Base-by-base conservation (phyloP, 2,797 vertebrate species). In the Graptemys geographica region DNA sequence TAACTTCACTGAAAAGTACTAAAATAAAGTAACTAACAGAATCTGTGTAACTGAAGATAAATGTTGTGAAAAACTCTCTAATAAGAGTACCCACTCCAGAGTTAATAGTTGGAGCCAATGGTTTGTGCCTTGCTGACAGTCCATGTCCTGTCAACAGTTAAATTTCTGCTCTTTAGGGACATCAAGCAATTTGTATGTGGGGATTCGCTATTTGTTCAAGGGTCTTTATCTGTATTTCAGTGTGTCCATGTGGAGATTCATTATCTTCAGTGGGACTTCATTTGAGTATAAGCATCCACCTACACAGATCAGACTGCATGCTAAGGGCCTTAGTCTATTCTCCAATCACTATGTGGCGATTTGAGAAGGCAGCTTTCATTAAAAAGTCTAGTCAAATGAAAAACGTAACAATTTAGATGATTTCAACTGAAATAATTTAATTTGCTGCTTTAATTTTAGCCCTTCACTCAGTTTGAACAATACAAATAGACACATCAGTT, bases 11-110 rank as follows among this genome's bases (percentile, higher is more conserved):
- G 86, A 79, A 87, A 94, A 92, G 76, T 83, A 92, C 52, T 28
- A 74, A 93, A 96, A 91, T 94, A 91, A 96, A 95, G 82, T 76
- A 96, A 94, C 81, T 92, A 92, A 90, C 76, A 93, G 78, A 76
- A 93, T 89, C 91, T 93, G 81, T 90, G 84, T 69, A 96, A 95
- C 92, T 53, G 74, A 96, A 96, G 96, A 94, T 89, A 97, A 90
- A 96, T 62, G 84, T 88, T 88, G 82, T 27, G 31, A 94, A 96
- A 97, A 88, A 55, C 55, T 84, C 87, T 91, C 90, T 92, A 84
- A 84, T 93, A 87, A 37, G 55, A 69, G 44, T 78, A 13, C 41
- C 25, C 41, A 27, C 11, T 27, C 72, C 11, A 74, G 44, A 94
- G 79, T 89, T 86, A 87, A 82, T 84, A n/a, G 80, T 57, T 94